phyloP scores from a whole-genome alignment of 2,113 vertebrate species.

The Chiloscyllium plagiosum region DNA sequence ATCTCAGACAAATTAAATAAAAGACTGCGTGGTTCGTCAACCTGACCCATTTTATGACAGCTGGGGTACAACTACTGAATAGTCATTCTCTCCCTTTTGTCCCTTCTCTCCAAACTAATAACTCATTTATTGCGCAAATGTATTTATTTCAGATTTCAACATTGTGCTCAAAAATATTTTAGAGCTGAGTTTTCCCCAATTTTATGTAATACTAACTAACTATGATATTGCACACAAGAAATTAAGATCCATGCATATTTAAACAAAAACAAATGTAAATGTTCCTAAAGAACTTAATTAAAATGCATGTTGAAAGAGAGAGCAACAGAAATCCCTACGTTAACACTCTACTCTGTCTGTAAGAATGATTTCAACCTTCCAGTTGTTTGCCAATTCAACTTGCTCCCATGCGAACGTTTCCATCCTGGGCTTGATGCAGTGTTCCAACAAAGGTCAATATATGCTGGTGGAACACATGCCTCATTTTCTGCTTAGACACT shows the following conservation, averaged over 20 bases:
- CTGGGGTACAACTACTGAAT: background rate
- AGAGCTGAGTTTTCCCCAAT: background rate
- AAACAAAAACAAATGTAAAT: background rate
- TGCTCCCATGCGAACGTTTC: no score
- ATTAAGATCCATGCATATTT: background rate
- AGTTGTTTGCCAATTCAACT: no score
- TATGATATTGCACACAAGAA: background rate
- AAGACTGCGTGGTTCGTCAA: background rate
- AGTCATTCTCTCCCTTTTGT: background rate
- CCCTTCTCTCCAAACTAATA: background rate
- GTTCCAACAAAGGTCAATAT: no score
- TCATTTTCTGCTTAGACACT: no score
- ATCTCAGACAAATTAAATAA: background rate
- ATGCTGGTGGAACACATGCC: no score
- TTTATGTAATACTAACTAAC: background rate
- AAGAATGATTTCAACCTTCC: no score
- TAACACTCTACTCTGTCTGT: background rate
- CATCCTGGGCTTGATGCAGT: no score
- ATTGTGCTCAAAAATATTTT: background rate
- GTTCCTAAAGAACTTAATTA: background rate
- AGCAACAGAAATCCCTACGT: background rate
- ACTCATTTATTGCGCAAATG: no score
- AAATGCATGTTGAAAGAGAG: background rate
- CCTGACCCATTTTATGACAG: background rate
- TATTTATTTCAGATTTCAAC: background rate